Conservation (phyloP, 2,888 invertebrate genomes). For the Candidula unifasciata region DNA sequence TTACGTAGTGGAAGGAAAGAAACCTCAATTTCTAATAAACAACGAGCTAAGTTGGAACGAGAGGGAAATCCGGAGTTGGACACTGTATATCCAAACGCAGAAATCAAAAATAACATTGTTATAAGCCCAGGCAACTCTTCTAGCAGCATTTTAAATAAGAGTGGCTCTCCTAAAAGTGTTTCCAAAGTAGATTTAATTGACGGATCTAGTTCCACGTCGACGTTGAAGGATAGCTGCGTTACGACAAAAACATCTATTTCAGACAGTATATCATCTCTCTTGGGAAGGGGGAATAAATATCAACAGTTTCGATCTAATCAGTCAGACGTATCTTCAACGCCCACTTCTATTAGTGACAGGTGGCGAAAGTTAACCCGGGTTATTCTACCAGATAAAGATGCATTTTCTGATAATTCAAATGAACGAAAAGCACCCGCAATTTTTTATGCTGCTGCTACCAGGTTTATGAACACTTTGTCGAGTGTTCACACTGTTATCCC, state of each 20-base stretch:
- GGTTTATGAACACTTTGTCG: slow-evolving; percentile 40
- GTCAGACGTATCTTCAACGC: background rate
- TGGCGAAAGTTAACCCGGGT: slow-evolving; percentile 40
- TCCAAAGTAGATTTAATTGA: slow-evolving; percentile 24
- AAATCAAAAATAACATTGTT: background rate
- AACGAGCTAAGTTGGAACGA: background rate
- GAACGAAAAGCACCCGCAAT: slow-evolving; percentile 31
- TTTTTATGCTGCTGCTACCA: slow-evolving; percentile 42
- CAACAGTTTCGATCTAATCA: slow-evolving; percentile 18
- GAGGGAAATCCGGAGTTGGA: background rate
- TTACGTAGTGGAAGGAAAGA: too few relatives aligned
- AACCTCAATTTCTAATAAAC: background rate
- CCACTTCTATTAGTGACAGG: slow-evolving; percentile 20
- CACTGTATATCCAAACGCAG: background rate
- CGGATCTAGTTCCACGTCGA: slow-evolving; percentile 30
- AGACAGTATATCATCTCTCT: slow-evolving; percentile 39
- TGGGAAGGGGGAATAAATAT: slow-evolving; percentile 31
- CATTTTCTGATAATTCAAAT: background rate
- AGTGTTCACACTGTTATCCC: slow-evolving; percentile 12
- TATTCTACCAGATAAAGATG: slow-evolving; percentile 29
- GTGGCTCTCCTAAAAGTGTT: slow-evolving; percentile 19
- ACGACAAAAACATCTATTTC: slow-evolving; percentile 38
- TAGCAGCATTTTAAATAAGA: slow-evolving; percentile 1
- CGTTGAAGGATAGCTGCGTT: slow-evolving; percentile 13
- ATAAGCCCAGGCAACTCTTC: slow-evolving; percentile 16